phyloP scores from a whole-genome alignment of 2,113 vertebrate genomes.

The Dolichallabes microphthalmus region DNA sequence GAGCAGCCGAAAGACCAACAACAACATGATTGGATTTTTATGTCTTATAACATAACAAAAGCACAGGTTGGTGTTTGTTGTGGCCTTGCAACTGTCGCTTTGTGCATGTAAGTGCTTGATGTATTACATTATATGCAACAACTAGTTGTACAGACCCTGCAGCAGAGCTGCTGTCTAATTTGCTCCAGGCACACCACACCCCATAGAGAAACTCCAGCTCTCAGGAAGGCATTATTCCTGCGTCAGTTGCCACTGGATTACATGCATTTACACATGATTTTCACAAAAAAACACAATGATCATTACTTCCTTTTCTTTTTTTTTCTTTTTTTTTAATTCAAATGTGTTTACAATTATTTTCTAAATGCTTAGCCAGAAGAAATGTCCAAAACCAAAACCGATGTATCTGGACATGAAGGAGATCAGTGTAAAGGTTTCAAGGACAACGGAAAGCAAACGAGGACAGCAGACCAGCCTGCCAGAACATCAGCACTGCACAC shows the following conservation, averaged over 20 bases:
- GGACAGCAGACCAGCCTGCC: slow-evolving; percentile 7
- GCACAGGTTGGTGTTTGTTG: not conserved
- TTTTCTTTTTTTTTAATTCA: not conserved
- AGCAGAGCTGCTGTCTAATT: not conserved
- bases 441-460: not conserved
- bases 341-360: slow-evolving; percentile 5
- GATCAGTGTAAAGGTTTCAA: not conserved
- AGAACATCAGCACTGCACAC: slow-evolving; percentile 17
- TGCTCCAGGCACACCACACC: slow-evolving; percentile 41
- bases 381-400: slow-evolving; percentile 4
- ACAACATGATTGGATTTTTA: not conserved
- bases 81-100: not conserved
- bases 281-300: not conserved
- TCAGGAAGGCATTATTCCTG: slow-evolving; percentile 61
- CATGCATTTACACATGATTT: not conserved
- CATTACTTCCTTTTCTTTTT: not conserved
- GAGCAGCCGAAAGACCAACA: no score
- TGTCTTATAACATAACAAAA: not conserved
- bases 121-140: not conserved
- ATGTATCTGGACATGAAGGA: not conserved
- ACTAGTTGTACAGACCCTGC: slow-evolving; percentile 24
- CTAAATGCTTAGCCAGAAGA: slow-evolving; percentile 24
- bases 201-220: slow-evolving; percentile 50
- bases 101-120: not conserved
- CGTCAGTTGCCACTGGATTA: slow-evolving; percentile 35